Base-by-base conservation (phyloP, 1,140 invertebrate species). In the Drosophila carrolli region DNA sequence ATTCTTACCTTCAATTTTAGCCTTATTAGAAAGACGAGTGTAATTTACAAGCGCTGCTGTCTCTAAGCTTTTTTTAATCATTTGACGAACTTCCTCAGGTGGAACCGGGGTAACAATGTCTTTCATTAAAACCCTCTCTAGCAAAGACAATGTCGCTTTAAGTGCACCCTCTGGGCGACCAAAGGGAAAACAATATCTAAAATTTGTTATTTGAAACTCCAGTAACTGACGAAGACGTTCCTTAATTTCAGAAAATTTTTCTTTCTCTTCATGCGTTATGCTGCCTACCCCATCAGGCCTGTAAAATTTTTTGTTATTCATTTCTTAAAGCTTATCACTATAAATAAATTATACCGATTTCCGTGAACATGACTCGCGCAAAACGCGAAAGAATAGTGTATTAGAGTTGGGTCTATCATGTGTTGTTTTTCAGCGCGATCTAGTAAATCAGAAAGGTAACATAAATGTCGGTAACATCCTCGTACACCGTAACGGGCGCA, bases 161-260 rank as follows among this genome's bases (percentile, higher is more conserved):
- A 99, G 93, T 29, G 98, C 96, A 41, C 98, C 98, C 93, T 99
- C 99, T 16, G 99, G 99, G 81, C 99, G 94, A 51, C 99, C 99
- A 93, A 99, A 99, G 48, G 99, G 99, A 94, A 99, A 99, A 92
- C 98, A 98, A 92, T 97, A 99, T 93, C 98, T 96, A 93, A 99
- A 99, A 94, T 99, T 99, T 4, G 99, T 99, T 65, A 99, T 99
- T 95, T 99, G 99, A 93, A 98, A 96, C 93, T 99, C 98, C 47
- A 99, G 93, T 59, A 99, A 93, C 78, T 97, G 95, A 88, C 97
- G 95, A 56, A 99, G 93, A 51, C 98, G 94, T 89, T 99, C 98
- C 93, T 99, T 99, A 63, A 99, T 97, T 92, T 99, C 97, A 62
- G 98, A 96, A 93, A 99, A 99, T 91, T 98, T 98, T 86, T 99